Evolutionary conservation across 2,797 vertebrate genomes (phyloP).

Genomic region (Malacoctenus gilli): DNA sequence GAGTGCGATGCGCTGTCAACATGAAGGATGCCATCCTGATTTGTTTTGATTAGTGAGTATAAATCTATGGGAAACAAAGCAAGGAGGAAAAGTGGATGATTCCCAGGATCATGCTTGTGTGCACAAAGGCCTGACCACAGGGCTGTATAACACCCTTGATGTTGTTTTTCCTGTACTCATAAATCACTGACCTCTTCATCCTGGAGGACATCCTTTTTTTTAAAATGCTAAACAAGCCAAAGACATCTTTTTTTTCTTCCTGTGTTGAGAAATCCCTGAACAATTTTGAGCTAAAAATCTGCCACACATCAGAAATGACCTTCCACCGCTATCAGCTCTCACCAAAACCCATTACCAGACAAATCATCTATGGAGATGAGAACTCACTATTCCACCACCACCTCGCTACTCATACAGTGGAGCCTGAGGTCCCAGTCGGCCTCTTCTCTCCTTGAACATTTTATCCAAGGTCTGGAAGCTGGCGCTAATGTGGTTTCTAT

Average conservation of each 20-base stretch:
- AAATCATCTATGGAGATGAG: slow-evolving; percentile 61
- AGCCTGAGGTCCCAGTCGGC: slow-evolving; percentile 41
- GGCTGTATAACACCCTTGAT: slow-evolving; percentile 39
- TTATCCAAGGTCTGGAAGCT: slow-evolving; percentile 54
- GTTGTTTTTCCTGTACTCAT: slow-evolving; percentile 31
- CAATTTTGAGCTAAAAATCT: slow-evolving; percentile 35
- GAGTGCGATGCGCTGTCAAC: slow-evolving; percentile 67
- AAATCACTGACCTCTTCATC: slow-evolving; percentile 38
- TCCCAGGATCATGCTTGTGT: slow-evolving; percentile 41
- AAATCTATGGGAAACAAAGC: slow-evolving; percentile 66
- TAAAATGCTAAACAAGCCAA: slow-evolving; percentile 20
- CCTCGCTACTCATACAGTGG: slow-evolving; percentile 23
- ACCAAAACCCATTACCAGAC: slow-evolving; percentile 54
- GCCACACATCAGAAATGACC: slow-evolving; percentile 37
- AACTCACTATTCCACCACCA: slow-evolving; percentile 30
- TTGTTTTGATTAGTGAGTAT: slow-evolving; percentile 72
- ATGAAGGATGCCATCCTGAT: slow-evolving; percentile 72
- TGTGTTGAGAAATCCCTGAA: slow-evolving; percentile 21
- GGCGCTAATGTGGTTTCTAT: slow-evolving; percentile 30
- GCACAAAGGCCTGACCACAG: slow-evolving; percentile 29
- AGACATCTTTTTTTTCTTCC: slow-evolving; percentile 2
- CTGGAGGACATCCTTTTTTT: background rate
- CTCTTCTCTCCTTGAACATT: slow-evolving; percentile 49
- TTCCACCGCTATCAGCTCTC: slow-evolving; percentile 35
- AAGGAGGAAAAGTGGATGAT: slow-evolving; percentile 35